phyloP scores from a whole-genome alignment of 92 coral and sea anemone genomes.

The Umimayanthus chanpuru region DNA sequence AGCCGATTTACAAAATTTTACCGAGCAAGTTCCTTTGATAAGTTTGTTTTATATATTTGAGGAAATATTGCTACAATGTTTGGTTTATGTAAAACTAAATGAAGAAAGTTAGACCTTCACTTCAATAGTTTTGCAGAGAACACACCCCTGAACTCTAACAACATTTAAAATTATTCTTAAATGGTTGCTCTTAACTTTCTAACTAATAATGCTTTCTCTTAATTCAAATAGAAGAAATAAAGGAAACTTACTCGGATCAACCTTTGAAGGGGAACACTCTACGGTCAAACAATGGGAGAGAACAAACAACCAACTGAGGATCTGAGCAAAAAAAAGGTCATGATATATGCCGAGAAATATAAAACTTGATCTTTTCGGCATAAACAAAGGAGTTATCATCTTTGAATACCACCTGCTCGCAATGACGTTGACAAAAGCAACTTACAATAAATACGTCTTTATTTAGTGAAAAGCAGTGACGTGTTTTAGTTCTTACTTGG shows the following conservation, averaged over 20 bases:
- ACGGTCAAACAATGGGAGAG: neutral
- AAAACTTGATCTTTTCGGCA: neutral
- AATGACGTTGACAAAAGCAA: neutral
- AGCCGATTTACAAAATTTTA: no score
- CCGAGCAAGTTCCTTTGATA: no score
- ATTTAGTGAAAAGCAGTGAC: neutral
- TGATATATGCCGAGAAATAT: slow-evolving; percentile 8
- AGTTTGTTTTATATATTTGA: no score
- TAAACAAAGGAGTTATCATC: neutral
- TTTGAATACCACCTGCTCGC: neutral
- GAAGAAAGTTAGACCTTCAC: no score
- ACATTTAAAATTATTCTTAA: neutral
- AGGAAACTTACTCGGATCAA: neutral
- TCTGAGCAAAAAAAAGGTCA: neutral
- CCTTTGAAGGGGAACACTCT: neutral
- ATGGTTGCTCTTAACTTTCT: neutral
- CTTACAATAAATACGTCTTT: neutral
- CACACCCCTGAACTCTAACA: neutral
- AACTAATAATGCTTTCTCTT: neutral
- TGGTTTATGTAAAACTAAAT: no score
- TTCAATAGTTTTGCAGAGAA: neutral
- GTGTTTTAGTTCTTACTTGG: neutral
- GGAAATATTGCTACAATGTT: no score
- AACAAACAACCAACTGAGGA: neutral
- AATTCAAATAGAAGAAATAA: no score